Percentiles rank a stretch among this genome's conserved stretches.
These are phyloP conservation scores for Eupeodes corollae DNA, from an alignment of 1,140 invertebrate species.

Conservation along the genomic window DNA sequence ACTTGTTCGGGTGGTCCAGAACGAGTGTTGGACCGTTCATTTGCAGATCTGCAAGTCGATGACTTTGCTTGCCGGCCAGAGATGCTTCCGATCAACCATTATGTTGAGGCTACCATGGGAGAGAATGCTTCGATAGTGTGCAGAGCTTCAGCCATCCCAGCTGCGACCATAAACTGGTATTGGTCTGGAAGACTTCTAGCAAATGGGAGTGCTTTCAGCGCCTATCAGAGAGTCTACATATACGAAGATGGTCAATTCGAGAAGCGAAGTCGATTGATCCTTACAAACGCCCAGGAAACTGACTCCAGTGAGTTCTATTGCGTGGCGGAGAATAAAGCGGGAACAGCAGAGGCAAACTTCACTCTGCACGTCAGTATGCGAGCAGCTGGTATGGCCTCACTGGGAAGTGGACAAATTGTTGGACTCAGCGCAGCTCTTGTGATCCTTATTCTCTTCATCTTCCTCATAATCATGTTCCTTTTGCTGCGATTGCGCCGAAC, in stretches of 20 bases:
- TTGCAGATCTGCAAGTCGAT: slow-evolving; percentile 63
- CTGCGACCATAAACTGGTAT: slow-evolving; percentile 75
- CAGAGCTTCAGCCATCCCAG: slow-evolving; percentile 63
- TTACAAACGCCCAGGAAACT: slow-evolving; percentile 76
- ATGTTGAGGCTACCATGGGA: slow-evolving; percentile 64
- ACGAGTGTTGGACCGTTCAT: slow-evolving; percentile 52
- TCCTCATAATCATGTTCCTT: slow-evolving; percentile 60
- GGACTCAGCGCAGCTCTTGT: slow-evolving; percentile 72
- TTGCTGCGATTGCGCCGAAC: slow-evolving; percentile 56
- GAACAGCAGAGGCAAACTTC: slow-evolving; percentile 83
- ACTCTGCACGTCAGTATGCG: slow-evolving; percentile 70
- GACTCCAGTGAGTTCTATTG: slow-evolving; percentile 86
- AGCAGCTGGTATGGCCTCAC: slow-evolving; percentile 61
- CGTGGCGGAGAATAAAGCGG: slow-evolving; percentile 81
- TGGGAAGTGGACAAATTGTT: slow-evolving; percentile 74
- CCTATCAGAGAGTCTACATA: slow-evolving; percentile 69
- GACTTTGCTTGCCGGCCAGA: slow-evolving; percentile 82
- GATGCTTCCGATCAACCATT: slow-evolving; percentile 60
- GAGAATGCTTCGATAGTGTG: slow-evolving; percentile 77
- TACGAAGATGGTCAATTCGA: slow-evolving; percentile 62
- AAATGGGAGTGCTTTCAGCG: slow-evolving; percentile 68
- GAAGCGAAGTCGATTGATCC: slow-evolving; percentile 66
- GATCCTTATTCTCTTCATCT: slow-evolving; percentile 62
- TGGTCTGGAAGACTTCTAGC: slow-evolving; percentile 69
- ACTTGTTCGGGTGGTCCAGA: slow-evolving; percentile 57